A percentile compares a stretch with the other conserved stretches of the same genome.
Conservation (phyloP, 2,113 vertebrate genomes). For the Lethenteron camtschaticum region DNA sequence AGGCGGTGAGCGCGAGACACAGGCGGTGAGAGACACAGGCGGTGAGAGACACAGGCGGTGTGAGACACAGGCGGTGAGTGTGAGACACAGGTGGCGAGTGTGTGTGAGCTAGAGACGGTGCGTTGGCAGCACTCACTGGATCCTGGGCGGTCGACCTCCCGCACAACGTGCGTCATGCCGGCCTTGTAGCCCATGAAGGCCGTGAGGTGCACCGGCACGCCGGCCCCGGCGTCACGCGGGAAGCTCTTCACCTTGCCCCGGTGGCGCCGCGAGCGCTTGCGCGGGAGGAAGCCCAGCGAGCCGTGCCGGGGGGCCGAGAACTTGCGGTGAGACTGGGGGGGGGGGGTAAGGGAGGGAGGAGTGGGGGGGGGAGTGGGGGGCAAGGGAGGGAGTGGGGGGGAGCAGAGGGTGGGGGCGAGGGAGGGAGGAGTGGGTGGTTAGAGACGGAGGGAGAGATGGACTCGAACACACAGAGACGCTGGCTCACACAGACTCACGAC, state of each 20-base stretch:
- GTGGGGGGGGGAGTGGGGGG: too few species aligned
- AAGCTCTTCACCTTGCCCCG: constrained; percentile 96
- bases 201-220: constrained; percentile 76
- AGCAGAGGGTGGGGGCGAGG: constrained; percentile 8
- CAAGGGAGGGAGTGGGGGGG: not conserved
- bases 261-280: constrained; percentile 68
- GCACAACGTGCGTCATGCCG: constrained; percentile 94
- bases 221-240: constrained; percentile 61
- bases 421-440: not conserved
- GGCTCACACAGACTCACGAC: too few species aligned
- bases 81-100: too few species aligned
- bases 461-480: too few species aligned
- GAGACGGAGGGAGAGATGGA: too few species aligned
- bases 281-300: constrained; percentile 81
- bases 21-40: too few species aligned
- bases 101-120: too few species aligned
- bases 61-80: too few species aligned
- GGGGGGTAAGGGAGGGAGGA: too few species aligned
- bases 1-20: too few species aligned
- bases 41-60: too few species aligned
- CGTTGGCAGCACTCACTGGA: constrained; percentile 43
- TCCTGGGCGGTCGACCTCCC: constrained; percentile 78
- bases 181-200: constrained; percentile 94
- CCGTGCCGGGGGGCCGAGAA: constrained; percentile 90
- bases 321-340: constrained; percentile 64